These are phyloP conservation scores for Sanderia malayensis DNA, from an alignment of 30 jellyfish, hydroid and myxozoan species.

Conservation along the genomic window DNA sequence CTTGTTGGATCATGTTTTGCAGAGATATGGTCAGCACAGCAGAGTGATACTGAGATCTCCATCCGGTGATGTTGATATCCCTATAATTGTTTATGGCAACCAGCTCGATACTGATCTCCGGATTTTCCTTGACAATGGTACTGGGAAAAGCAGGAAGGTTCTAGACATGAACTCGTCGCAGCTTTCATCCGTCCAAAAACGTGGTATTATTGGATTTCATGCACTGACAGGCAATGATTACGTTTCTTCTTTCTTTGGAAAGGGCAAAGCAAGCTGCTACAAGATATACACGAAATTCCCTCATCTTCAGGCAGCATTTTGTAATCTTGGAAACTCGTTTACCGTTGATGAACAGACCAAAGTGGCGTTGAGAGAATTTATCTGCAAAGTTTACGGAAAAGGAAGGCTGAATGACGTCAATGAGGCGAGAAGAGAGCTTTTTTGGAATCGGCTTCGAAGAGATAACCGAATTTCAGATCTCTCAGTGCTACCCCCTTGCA, in stretches of 20 bases:
- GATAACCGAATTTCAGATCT: slow-evolving; percentile 12
- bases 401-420: slow-evolving; percentile 11
- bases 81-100: slow-evolving; percentile 30
- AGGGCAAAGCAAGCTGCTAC: slow-evolving; percentile 18
- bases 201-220: slow-evolving; percentile 34
- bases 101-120: slow-evolving; percentile 21
- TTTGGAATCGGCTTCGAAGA: slow-evolving; percentile 6
- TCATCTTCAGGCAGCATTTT: not conserved
- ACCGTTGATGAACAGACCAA: slow-evolving; percentile 5
- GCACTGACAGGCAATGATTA: slow-evolving; percentile 40
- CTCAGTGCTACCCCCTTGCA: slow-evolving; percentile 43
- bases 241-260: slow-evolving; percentile 10
- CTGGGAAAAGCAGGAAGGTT: slow-evolving; percentile 28
- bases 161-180: slow-evolving; percentile 20
- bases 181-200: slow-evolving; percentile 32
- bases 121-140: slow-evolving; percentile 29
- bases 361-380: slow-evolving; percentile 3
- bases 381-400: slow-evolving; percentile 21
- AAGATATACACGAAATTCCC: slow-evolving; percentile 7
- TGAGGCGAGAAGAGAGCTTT: slow-evolving; percentile 14
- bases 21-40: slow-evolving; percentile 27
- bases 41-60: slow-evolving; percentile 27
- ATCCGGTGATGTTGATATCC: slow-evolving; percentile 46
- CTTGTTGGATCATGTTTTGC: slow-evolving; percentile 27
- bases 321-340: slow-evolving; percentile 14